Percentiles rank a stretch among this genome's conserved stretches.
These are phyloP conservation scores for Sus cebifrons DNA, from an alignment of 2,797 vertebrate species.

Conservation along the genomic window DNA sequence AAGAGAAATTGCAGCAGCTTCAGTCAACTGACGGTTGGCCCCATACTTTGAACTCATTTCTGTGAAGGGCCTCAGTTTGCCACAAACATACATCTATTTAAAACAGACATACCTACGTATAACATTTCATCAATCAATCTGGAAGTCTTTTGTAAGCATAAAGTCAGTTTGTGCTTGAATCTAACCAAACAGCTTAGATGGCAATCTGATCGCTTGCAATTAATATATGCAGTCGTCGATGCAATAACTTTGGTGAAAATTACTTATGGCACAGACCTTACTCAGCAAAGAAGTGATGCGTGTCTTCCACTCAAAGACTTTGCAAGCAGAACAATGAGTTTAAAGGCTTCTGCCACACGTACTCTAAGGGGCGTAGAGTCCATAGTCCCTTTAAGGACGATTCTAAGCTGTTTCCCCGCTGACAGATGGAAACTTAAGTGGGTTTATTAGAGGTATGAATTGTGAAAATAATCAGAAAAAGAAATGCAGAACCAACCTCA, in stretches of 20 bases:
- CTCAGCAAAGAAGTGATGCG: conserved; percentile 64
- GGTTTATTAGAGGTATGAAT: neutral
- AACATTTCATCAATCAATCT: conserved; percentile 64
- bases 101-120: conserved; percentile 62
- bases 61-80: conserved; percentile 9
- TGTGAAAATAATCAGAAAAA: conserved; percentile 40
- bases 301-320: neutral
- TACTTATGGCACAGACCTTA: conserved; percentile 53
- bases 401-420: neutral
- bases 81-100: conserved; percentile 21
- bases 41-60: neutral
- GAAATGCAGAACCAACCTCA: conserved; percentile 24
- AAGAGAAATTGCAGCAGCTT: conserved; percentile 37
- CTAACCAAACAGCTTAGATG: conserved; percentile 51
- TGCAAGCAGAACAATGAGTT: neutral
- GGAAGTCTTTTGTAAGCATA: conserved; percentile 69
- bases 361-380: neutral
- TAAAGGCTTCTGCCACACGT: neutral
- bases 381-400: neutral
- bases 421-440: conserved; percentile 14
- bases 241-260: conserved; percentile 39
- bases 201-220: conserved; percentile 18
- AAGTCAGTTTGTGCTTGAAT: conserved; percentile 46
- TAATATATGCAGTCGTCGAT: neutral
- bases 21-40: neutral